Percentiles rank a stretch among this genome's conserved stretches.
Evolutionary conservation across 2,113 vertebrate genomes (phyloP).

Genomic region (Hippocampus zosterae): DNA sequence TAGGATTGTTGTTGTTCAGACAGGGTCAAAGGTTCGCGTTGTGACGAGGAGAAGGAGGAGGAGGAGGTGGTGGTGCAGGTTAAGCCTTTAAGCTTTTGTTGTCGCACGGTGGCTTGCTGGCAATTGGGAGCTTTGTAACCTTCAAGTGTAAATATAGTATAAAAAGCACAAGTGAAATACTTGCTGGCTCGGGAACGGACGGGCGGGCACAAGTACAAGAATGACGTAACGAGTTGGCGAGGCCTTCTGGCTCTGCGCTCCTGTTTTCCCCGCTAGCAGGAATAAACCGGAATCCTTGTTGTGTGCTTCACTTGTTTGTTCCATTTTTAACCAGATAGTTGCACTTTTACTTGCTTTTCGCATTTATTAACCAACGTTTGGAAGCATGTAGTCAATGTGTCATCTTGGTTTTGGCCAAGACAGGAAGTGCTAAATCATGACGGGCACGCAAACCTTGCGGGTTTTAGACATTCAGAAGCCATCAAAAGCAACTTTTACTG

Average conservation of each 20-base stretch:
- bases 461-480: not conserved
- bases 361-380: slow-evolving; percentile 1
- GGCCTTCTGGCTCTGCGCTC: not conserved
- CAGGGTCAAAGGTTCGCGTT: slow-evolving; percentile 30
- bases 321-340: not conserved
- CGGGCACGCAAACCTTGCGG: no score
- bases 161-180: slow-evolving; percentile 6
- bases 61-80: slow-evolving; percentile 15
- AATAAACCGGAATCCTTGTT: not conserved
- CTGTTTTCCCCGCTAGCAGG: not conserved
- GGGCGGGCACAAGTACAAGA: not conserved
- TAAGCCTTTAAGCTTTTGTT: slow-evolving; percentile 61
- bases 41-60: not conserved
- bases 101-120: slow-evolving; percentile 41
- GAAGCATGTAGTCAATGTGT: slow-evolving; percentile 1
- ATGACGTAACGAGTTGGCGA: not conserved
- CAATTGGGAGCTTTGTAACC: slow-evolving; percentile 63
- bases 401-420: not conserved
- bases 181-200: not conserved
- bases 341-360: not conserved
- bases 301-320: not conserved
- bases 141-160: slow-evolving; percentile 54
- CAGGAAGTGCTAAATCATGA: not conserved
- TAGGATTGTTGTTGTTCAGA: slow-evolving; percentile 45
- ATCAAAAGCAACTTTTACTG: no score